Evolutionary conservation across 2,888 invertebrate species (phyloP), one percentile per base, ranked within the genome.

Genomic region (Hedya salicella): DNA sequence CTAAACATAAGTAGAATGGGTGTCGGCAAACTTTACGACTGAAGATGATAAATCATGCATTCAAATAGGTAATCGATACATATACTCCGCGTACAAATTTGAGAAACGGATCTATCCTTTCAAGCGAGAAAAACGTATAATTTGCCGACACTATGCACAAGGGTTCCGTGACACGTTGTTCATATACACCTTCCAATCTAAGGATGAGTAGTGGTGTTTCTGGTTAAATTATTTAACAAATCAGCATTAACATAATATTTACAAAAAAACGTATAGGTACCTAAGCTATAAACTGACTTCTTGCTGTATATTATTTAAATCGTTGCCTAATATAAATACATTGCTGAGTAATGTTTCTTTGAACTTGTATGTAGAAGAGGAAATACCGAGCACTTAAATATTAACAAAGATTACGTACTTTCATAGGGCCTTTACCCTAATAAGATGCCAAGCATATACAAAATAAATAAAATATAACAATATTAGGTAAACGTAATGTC

Each of bases 391-490:
- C 17, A 63, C 19, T 32, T 48, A 39, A 40, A 42, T 25, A 8
- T 36, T n/a, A 36, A 52, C 50, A 17, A 54, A 57, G 9, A 44
- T 54, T 54, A 62, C 21, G 36, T 59, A 59, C 6, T 13, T 48
- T 44, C 21, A 40, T 44, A 44, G 19, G 50, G 50, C 32, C 13
- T 36, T 46, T 57, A 57, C 48, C 40, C 60, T 60, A 65, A 17
- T 60, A 42, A 54, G 48, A 66, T 66, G 48, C 66, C 60, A 48
- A 61, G 40, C 46, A 54, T 61, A 50, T 64, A 64, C 49, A 53
- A 50, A 59, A 39, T 53, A 11, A 65, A 39, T 59, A 53, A 42
- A 59, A 48, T 54, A 60, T 53, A 49, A 66, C 70, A 70, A 69
- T 62, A 60, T 53, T 53, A 56, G 36, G 42, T n/a, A 52, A 66